Percentiles rank a stretch among this genome's conserved stretches.
Conservation (phyloP, 2,113 vertebrate genomes). For the Melospiza melodia region DNA sequence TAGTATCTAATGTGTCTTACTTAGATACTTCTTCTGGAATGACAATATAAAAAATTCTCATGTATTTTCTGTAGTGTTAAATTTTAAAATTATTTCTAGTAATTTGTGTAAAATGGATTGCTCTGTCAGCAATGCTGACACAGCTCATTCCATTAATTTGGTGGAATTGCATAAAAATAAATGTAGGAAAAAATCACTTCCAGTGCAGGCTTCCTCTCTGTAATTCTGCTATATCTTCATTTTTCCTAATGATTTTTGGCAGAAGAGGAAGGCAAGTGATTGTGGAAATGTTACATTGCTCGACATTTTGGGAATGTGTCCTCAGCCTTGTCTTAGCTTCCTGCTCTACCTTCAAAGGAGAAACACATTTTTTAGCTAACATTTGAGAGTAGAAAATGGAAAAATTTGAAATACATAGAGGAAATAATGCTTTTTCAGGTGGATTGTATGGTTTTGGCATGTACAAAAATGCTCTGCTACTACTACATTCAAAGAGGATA, state of each 20-base stretch:
- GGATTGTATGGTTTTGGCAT: neutral
- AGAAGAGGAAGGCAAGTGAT: neutral
- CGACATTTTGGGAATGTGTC: neutral
- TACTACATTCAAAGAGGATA: neutral
- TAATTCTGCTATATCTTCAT: neutral
- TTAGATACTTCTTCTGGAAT: neutral
- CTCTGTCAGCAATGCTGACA: neutral
- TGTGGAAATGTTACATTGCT: neutral
- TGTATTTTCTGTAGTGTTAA: neutral
- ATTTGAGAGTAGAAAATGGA: neutral
- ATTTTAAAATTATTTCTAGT: neutral
- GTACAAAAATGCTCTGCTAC: neutral
- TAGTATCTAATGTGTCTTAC: neutral
- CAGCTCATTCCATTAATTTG: neutral
- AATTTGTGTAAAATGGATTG: neutral
- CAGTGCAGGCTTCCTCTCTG: neutral
- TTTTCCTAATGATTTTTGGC: slow-evolving; percentile 13
- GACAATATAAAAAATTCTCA: neutral
- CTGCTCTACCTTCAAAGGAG: neutral
- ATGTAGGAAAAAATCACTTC: neutral
- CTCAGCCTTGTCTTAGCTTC: neutral
- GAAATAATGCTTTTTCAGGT: neutral
- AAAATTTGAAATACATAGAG: neutral
- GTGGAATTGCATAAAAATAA: neutral
- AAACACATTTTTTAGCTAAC: neutral